Evolutionary conservation across 64 coral and sea anemone genomes (phyloP), one percentile per base, ranked within the genome.

Genomic region (Exaiptasia diaphana): DNA sequence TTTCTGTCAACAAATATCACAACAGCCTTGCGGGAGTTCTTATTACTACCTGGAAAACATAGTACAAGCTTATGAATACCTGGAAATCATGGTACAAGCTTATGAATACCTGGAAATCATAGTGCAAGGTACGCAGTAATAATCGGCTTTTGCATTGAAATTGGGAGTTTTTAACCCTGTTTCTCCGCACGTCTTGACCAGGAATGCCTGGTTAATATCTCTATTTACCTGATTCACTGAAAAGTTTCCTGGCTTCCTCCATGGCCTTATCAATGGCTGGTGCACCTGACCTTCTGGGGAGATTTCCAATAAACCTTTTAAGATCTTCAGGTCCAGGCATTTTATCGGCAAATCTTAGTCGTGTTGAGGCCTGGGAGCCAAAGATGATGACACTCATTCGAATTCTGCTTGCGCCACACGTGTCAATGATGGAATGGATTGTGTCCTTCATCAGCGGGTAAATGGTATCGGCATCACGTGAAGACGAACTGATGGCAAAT

Each of bases 401-500:
- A 6, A 95, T 78, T 15, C 81, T 89, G 9, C 52, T 25, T 0
- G 56, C 42, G 63, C 91, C 91, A 46, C 81, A 95, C 2, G 41
- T 64, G 41, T 79, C 74, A 25, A 90, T 67, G 5, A 95, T 53
- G 34, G 88, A 39, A 1, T 80, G 74, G 0, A 89, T 58, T 3
- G 86, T 74, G 30, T 78, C 72, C 31, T 71, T 90, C 80, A 95
- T 90, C 45, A 89, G 27, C 28, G 37, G n/a, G 59, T 88, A 89
- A 2, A 78, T 85, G 27, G 18, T 85, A 31, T 84, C 41, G 22
- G 86, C 54, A 68, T 74, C 25, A 26, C 28, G 23, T 30, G 86
- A 76, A 9, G 91, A 48, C 26, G 91, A 85, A 33, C 91, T 95
- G 45, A 95, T 65, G 6, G 80, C 91, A 36, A 95, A 95, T 21